phyloP scores from a whole-genome alignment of 2,113 vertebrate species.

The Serinus canaria region DNA sequence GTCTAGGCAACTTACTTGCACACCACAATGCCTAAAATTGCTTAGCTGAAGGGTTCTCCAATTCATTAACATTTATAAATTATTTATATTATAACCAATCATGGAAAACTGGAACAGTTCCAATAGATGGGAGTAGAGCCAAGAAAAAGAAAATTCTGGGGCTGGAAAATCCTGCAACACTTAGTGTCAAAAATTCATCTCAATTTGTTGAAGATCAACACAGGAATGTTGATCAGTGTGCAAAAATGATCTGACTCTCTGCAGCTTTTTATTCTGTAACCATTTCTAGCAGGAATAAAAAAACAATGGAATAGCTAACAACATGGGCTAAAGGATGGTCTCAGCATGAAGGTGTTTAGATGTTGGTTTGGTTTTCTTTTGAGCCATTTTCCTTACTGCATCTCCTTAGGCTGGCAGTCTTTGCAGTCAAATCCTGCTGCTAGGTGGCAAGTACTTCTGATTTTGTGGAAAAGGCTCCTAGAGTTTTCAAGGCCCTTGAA shows the following conservation, averaged over 20 bases:
- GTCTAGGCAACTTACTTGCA: neutral
- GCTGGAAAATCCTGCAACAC: neutral
- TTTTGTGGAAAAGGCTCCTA: neutral
- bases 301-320: neutral
- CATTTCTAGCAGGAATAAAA: neutral
- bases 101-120: neutral
- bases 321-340: neutral
- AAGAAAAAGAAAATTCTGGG: neutral
- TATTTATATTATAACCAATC: slow-evolving; percentile 12
- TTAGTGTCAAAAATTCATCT: neutral
- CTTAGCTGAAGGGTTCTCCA: neutral
- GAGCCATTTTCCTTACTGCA: neutral
- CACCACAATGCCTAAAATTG: neutral
- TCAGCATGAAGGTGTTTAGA: neutral
- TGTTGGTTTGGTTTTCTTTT: neutral
- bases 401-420: neutral
- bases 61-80: neutral
- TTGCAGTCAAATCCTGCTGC: neutral
- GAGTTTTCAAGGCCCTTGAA: neutral
- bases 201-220: neutral
- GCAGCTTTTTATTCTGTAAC: neutral
- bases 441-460: fast-evolving
- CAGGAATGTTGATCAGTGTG: neutral
- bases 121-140: neutral
- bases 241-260: neutral